A percentile compares a stretch with the other conserved stretches of the same genome.
These are phyloP conservation scores for Lithobates sylvaticus DNA, from an alignment of 2,797 vertebrate genomes.

Conservation along the genomic window DNA sequence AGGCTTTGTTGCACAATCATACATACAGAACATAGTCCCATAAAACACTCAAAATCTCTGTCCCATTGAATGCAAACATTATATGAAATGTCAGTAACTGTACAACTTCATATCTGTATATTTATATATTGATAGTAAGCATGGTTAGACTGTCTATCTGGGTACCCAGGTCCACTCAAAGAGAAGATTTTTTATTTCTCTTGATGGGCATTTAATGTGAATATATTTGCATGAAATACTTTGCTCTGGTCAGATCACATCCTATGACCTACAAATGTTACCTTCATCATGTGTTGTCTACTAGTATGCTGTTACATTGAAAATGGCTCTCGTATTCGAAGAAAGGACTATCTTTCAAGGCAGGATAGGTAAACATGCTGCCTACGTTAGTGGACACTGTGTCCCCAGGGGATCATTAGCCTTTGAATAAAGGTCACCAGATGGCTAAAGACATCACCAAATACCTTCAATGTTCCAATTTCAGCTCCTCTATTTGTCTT, in stretches of 20 bases:
- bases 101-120: neutral
- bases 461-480: conserved; percentile 34
- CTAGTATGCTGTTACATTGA: conserved; percentile 8
- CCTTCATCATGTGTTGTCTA: neutral
- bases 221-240: neutral
- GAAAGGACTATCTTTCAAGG: conserved; percentile 13
- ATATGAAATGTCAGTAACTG: neutral
- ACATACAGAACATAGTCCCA: too few relatives aligned
- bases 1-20: too few relatives aligned
- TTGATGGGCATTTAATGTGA: neutral
- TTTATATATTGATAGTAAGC: neutral
- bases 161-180: too few relatives aligned
- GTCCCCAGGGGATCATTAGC: conserved; percentile 20
- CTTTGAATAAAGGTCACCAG: conserved; percentile 46
- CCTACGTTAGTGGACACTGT: conserved; percentile 14
- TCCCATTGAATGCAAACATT: neutral
- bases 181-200: neutral
- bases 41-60: neutral
- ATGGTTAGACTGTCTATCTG: neutral
- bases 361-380: conserved; percentile 25
- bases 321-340: conserved; percentile 21
- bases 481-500: conserved; percentile 37
- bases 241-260: neutral
- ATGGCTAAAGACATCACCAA: conserved; percentile 32
- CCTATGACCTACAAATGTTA: conserved; percentile 7